phyloP scores from a whole-genome alignment of 2,113 vertebrate species.

The Sclerurus mexicanus region DNA sequence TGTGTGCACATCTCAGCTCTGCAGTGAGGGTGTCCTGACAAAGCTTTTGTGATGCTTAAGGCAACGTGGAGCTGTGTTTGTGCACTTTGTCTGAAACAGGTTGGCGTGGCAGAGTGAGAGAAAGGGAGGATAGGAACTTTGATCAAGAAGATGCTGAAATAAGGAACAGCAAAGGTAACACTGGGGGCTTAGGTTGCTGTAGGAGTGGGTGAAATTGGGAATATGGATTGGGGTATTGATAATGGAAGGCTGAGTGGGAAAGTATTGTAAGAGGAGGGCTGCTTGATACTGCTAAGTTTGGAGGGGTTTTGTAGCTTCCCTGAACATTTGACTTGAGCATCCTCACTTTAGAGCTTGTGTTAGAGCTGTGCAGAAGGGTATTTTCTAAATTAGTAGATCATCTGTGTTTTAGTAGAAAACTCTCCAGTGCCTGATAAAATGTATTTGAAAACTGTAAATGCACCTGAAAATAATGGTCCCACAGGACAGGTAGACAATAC shows the following conservation, averaged over 20 bases:
- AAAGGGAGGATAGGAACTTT: neutral
- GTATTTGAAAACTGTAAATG: neutral
- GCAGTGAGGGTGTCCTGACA: neutral
- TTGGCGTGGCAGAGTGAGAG: neutral
- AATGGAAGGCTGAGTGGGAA: neutral
- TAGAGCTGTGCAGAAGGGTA: neutral
- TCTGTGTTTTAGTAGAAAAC: neutral
- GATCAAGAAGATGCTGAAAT: neutral
- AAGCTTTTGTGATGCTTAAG: neutral
- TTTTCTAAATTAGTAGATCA: neutral
- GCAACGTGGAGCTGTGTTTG: neutral
- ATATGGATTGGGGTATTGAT: neutral
- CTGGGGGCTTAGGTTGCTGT: neutral
- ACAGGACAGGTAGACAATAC: neutral
- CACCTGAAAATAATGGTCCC: neutral
- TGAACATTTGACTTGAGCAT: neutral
- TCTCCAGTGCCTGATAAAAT: neutral
- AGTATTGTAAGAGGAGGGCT: neutral
- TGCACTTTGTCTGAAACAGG: accelerated
- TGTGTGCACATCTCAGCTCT: neutral
- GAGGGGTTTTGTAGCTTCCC: neutral
- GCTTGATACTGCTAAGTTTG: neutral
- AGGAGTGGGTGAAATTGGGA: neutral
- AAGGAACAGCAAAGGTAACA: neutral
- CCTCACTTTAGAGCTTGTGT: neutral